These are phyloP conservation scores for Nymphalis io DNA, from an alignment of 1,140 invertebrate species.

Conservation along the genomic window DNA sequence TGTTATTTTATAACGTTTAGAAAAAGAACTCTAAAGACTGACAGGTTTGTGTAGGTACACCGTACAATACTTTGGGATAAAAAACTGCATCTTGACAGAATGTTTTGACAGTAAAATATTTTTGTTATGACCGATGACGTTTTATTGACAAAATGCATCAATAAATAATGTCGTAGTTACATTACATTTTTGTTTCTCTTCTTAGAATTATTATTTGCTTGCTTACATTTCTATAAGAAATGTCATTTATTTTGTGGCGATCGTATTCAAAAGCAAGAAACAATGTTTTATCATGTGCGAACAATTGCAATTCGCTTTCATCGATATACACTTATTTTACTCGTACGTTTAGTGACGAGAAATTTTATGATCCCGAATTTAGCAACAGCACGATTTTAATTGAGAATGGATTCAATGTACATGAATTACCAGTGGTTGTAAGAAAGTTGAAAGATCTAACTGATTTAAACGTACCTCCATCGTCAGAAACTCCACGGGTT, in stretches of 20 bases:
- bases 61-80: too few relatives aligned
- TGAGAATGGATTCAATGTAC: conserved; percentile 85
- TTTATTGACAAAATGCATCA: background rate
- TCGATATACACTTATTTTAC: conserved; percentile 37
- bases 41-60: too few relatives aligned
- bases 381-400: conserved; percentile 82
- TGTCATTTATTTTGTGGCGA: conserved; percentile 62
- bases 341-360: conserved; percentile 61
- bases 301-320: conserved; percentile 40
- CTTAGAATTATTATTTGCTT: conserved; percentile 35
- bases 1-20: too few relatives aligned
- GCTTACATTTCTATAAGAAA: conserved; percentile 30
- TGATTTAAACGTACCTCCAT: conserved; percentile 45
- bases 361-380: conserved; percentile 54
- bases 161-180: conserved; percentile 23
- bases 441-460: conserved; percentile 78
- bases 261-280: conserved; percentile 60
- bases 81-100: too few relatives aligned
- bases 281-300: conserved; percentile 48
- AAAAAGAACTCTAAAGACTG: too few relatives aligned
- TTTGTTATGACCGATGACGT: background rate
- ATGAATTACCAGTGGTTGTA: conserved; percentile 86
- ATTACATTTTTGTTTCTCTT: conserved; percentile 22
- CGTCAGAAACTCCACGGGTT: conserved; percentile 35
- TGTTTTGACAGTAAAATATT: background rate